Percentiles rank a stretch among this genome's conserved stretches.
Evolutionary conservation across 2,113 vertebrate genomes (phyloP).

Genomic region (Gopherus evgoodei): DNA sequence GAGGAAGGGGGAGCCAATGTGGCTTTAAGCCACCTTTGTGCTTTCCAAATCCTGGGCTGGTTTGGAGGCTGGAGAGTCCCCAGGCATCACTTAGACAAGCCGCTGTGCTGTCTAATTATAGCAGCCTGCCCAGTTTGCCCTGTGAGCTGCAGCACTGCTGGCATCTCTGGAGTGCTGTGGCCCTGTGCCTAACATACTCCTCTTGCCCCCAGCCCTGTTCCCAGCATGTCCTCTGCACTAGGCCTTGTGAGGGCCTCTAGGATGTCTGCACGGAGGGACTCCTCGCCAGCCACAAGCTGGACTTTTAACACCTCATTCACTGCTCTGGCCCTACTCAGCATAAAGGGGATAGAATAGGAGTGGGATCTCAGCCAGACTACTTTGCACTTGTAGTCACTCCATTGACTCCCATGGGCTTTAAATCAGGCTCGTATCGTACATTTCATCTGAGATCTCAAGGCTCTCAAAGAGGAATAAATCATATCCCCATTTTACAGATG

Average conservation of each 20-base stretch:
- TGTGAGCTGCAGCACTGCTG: fast-evolving
- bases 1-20: background rate
- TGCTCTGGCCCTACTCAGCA: background rate
- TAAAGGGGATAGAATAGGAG: background rate
- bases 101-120: fast-evolving
- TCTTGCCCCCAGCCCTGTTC: background rate
- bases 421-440: background rate
- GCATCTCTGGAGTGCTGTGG: background rate
- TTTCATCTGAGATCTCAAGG: background rate
- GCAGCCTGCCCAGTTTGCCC: fast-evolving
- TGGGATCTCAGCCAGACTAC: background rate
- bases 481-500: background rate
- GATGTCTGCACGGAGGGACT: background rate
- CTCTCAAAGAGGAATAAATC: background rate
- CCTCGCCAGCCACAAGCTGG: background rate
- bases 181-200: background rate
- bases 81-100: background rate
- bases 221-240: background rate
- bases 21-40: background rate
- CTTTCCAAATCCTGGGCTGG: background rate
- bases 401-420: background rate
- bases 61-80: background rate
- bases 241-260: background rate
- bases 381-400: background rate
- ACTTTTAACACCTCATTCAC: background rate